phyloP scores from a whole-genome alignment of 2,113 vertebrate species.

The Sinocyclocheilus anshuiensis region DNA sequence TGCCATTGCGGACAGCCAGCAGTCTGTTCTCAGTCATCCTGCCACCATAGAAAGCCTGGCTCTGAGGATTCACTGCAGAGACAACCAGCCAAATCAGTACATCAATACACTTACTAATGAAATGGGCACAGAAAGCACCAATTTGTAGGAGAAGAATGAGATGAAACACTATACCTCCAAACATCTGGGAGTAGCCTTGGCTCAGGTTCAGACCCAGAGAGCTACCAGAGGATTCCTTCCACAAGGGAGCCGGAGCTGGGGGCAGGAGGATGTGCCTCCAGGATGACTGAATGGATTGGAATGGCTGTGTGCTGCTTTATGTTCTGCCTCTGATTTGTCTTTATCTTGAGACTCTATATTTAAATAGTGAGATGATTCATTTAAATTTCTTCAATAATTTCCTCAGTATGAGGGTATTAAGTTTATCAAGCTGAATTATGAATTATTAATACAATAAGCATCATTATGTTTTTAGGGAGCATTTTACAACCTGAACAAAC shows the following conservation, averaged over 20 bases:
- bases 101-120: background rate
- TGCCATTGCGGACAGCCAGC: slow-evolving; percentile 77
- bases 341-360: slow-evolving; percentile 56
- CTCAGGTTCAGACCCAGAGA: slow-evolving; percentile 64
- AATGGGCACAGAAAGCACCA: background rate
- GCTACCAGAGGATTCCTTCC: slow-evolving; percentile 52
- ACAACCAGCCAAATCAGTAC: background rate
- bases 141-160: background rate
- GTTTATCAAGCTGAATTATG: too few relatives aligned
- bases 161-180: slow-evolving; percentile 72
- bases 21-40: slow-evolving; percentile 74
- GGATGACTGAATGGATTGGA: slow-evolving; percentile 61
- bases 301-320: slow-evolving; percentile 18
- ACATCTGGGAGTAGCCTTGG: slow-evolving; percentile 63
- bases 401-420: too few relatives aligned
- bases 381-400: too few relatives aligned
- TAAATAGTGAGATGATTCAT: too few relatives aligned
- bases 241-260: slow-evolving; percentile 37
- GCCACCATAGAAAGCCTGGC: slow-evolving; percentile 76
- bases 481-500: too few relatives aligned
- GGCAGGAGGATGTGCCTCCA: slow-evolving; percentile 62
- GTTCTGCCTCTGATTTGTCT: background rate
- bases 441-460: too few relatives aligned
- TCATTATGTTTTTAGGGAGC: too few relatives aligned
- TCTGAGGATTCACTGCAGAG: slow-evolving; percentile 59